Conservation (phyloP, 2,113 vertebrate genomes). For the Chloebia gouldiae region DNA sequence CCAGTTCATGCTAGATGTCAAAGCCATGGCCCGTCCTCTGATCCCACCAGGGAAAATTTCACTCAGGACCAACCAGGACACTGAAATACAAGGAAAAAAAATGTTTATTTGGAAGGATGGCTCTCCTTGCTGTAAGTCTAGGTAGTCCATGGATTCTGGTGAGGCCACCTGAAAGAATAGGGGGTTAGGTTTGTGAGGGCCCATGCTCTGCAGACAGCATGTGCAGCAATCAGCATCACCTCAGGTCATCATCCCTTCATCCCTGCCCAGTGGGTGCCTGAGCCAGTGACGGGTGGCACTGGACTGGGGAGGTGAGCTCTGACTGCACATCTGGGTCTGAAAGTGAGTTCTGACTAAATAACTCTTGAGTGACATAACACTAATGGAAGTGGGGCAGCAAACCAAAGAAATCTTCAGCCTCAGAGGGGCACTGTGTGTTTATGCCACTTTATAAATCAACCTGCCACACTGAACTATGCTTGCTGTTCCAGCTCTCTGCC, state of each 20-base stretch:
- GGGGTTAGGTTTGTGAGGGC: not conserved
- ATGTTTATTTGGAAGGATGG: not conserved
- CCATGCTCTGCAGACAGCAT: not conserved
- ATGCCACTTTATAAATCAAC: constrained; percentile 44
- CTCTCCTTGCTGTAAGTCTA: not conserved
- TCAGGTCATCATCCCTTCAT: not conserved
- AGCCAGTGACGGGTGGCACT: accelerated
- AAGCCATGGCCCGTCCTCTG: constrained; percentile 88
- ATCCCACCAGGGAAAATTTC: constrained; percentile 94
- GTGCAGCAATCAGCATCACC: not conserved
- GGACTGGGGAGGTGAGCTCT: not conserved
- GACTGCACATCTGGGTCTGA: not conserved
- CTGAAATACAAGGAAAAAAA: constrained; percentile 64
- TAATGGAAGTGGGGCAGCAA: constrained; percentile 19
- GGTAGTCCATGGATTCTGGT: not conserved
- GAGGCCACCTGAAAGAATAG: not conserved
- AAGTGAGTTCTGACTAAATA: not conserved
- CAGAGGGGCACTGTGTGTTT: not conserved
- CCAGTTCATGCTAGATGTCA: constrained; percentile 94
- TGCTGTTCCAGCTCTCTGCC: not conserved
- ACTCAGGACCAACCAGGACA: constrained; percentile 92
- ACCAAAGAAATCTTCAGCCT: constrained; percentile 2
- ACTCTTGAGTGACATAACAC: not conserved
- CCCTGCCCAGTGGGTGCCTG: not conserved
- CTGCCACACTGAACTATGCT: not conserved